These are phyloP conservation scores for Beris morrisii DNA, from an alignment of 2,888 invertebrate genomes.

Conservation along the genomic window DNA sequence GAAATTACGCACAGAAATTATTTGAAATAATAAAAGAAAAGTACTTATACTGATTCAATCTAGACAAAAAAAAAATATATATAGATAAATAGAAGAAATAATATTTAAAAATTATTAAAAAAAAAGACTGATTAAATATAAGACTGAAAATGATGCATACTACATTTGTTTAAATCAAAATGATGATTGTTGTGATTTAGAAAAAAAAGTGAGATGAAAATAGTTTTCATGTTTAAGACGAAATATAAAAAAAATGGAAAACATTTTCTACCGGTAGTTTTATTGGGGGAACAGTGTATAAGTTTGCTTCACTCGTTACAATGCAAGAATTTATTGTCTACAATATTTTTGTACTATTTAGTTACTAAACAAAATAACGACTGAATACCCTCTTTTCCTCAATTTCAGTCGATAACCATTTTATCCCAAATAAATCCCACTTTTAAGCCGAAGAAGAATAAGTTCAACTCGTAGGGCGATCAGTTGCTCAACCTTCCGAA, in stretches of 20 bases:
- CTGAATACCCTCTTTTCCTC: too few species aligned
- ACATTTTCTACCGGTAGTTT: neutral
- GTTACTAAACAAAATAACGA: too few species aligned
- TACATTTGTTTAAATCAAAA: slow-evolving; percentile 1
- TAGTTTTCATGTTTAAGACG: neutral
- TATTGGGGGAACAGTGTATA: neutral
- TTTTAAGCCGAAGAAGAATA: too few species aligned
- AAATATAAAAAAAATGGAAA: neutral
- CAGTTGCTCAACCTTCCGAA: too few species aligned
- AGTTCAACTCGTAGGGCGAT: too few species aligned
- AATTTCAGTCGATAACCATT: too few species aligned
- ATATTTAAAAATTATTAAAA: neutral
- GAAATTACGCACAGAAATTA: too few species aligned
- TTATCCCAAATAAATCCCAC: too few species aligned
- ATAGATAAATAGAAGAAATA: slow-evolving; percentile 1
- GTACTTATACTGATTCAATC: slow-evolving; percentile 3
- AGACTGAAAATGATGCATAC: slow-evolving; percentile 18
- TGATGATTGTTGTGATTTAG: slow-evolving; percentile 14
- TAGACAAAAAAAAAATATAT: slow-evolving; percentile 5
- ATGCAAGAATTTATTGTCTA: neutral
- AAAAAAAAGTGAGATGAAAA: neutral
- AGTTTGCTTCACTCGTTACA: neutral
- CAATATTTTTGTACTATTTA: neutral
- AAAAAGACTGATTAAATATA: slow-evolving; percentile 34
- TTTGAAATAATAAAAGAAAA: neutral